Evolutionary conservation across 2,888 invertebrate species (phyloP), one percentile per base, ranked within the genome.

Genomic region (Scaptomyza caliginosa): DNA sequence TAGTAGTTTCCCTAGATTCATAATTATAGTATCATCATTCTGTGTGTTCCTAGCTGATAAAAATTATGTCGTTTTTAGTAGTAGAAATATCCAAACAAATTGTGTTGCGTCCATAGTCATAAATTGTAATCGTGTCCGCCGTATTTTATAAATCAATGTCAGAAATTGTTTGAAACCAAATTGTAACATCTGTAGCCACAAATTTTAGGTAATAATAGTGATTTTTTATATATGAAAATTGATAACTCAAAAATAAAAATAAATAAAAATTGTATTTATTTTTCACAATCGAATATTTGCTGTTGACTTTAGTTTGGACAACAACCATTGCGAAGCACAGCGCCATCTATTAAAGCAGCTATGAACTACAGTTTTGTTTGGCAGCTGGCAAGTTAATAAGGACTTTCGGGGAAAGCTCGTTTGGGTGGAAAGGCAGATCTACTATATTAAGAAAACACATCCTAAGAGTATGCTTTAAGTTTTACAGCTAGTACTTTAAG

Each of bases 51-150:
- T 80, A 78, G 79, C 46, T 75, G 24, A 45, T 70, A 77, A 52
- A 36, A 77, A 55, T 52, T 49, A n/a, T n/a, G 34, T 64, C 39
- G 46, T 60, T 30, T n/a, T 28, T 56, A 56, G 62, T 56, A 43
- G 17, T 28, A 38, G 13, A 21, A 4, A 21, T 21, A n/a, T n/a
- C n/a, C n/a, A 32, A 13, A 6, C 1, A 32, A 43, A 60, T 48
- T 67, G 67, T 76, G 55, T 74, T 83, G 56, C 81, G 80, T 81
- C 80, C 80, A 79, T 81, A 81, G 83, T 78, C 50, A 26, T 75
- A 56, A 73, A 68, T 67, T 64, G 46, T 49, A 64, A 51, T 39
- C 46, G 58, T 69, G 56, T 39, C 13, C 13, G n/a, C 13, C 2
- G 30, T 13, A 32, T 40, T 45, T 58, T 32, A 48, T 42, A 32